Base-by-base conservation (phyloP, 2,797 vertebrate genomes). In the Mionectes olivaceus region DNA sequence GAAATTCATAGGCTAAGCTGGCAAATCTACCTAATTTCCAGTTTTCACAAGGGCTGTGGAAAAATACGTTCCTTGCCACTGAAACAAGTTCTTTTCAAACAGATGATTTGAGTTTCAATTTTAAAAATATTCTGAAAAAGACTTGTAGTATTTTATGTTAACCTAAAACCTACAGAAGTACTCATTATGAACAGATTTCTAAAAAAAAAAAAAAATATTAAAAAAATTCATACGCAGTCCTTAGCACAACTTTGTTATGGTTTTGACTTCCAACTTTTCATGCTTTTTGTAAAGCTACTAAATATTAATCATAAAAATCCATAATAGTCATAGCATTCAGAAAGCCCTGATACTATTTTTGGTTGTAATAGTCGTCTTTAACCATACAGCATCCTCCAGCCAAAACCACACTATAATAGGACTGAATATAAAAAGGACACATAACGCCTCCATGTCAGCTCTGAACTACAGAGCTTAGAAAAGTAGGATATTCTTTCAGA, bases 301-400 rank as follows among this genome's bases (percentile, higher is more conserved):
- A 92, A 82, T 82, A 75, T 88, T 92, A 96, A 75, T 85, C 47
- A 64, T 47, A 86, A 12, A 80, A 82, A 91, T 76, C 55, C 52
- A 12, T 59, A 88, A 78, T 19, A 83, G 60, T 50, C 39, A 21
- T 1, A 81, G 79, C 46, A 83, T 81, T 79, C 2, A 2, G 81
- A 85, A 93, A 89, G 65, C 59, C 65, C 82, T 76, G 68, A 14
- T 83, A 69, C 92, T 95, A 81, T 81, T 94, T 95, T 81, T 59
- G 65, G 60, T 68, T 59, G 28, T 22, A 61, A 77, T 39, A 85
- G 75, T n/a, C 1, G 0, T 73, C 92, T 93, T 93, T 70, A 94
- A 65, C 82, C 55, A 52, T 67, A 67, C 19, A 60, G 78, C 71
- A 93, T 67, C 61, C 83, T 81, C 87, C 87, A 86, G 63, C 52